Base-by-base conservation (phyloP, 2,113 vertebrate species). In the Nyctereutes procyonoides region DNA sequence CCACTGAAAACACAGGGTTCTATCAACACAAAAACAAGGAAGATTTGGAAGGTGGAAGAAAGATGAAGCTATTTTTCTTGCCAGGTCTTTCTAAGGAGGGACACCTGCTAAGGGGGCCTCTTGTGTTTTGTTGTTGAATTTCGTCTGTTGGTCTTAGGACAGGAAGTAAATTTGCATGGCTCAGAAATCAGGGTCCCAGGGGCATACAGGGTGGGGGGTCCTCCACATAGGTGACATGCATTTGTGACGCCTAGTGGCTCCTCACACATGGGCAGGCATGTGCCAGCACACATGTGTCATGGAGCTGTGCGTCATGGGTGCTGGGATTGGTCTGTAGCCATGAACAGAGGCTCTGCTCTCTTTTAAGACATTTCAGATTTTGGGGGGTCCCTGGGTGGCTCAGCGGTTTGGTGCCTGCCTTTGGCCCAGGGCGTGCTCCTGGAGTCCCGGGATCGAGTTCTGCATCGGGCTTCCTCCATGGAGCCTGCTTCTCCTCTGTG, bases 81-180 rank as follows among this genome's bases (percentile, higher is more conserved):
- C 30, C 10, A 28, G 30, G 51, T 53, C 60, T 56, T 16, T 22
- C 8, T 0, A 17, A 24, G 77, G 35, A 51, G 8, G 4, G 43
- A 1, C 2, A 19, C 14, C 14, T 0, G 53, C 0, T 13, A 11
- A 2, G 5, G 63, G 20, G n/a, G 35, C 16, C 1, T 1, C 28
- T 74, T 43, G 17, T 11, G 0, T 73, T 5, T 32, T 9, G 17
- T 58, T 6, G 13, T 13, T 43, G 1, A 56, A 0, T 58, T 60
- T 22, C 35, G 15, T 5, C 1, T 7, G 26, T 35, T 2, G 24
- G 51, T 26, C n/a, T 88, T 71, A 0, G 17, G 43, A 22, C 11
- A 20, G 60, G 60, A 90, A 35, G 28, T 7, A 17, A 15, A 6
- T 20, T 20, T 15, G 12, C 88, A 1, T 2, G 11, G 5, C 63